Evolutionary conservation across 2,113 vertebrate genomes (phyloP).

Genomic region (Drymodes brunneopygia): DNA sequence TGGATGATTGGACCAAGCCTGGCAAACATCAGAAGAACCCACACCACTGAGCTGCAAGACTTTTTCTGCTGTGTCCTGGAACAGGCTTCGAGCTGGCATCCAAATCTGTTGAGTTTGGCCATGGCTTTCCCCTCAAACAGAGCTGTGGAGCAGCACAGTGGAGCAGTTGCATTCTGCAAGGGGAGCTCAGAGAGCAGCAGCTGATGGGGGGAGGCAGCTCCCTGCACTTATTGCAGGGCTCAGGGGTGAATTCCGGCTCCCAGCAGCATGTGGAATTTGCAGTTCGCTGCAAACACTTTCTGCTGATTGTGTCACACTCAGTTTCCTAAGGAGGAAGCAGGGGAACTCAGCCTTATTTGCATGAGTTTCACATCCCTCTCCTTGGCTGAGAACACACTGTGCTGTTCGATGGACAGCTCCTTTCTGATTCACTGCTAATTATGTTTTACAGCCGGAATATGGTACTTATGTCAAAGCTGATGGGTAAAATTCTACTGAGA

Average conservation of each 20-base stretch:
- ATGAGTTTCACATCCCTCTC: constrained; percentile 56
- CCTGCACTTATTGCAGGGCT: background rate
- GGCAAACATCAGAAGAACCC: background rate
- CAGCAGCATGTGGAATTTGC: constrained; percentile 2
- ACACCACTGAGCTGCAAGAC: background rate
- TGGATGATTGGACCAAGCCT: background rate
- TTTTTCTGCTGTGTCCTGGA: background rate
- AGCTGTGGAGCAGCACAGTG: background rate
- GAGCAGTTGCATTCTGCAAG: background rate
- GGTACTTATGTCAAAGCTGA: constrained; percentile 66
- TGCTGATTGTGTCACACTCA: constrained; percentile 54
- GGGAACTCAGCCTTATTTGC: constrained; percentile 40
- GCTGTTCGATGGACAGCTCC: constrained; percentile 44
- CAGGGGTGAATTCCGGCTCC: background rate
- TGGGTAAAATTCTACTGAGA: constrained; percentile 57
- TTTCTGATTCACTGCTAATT: constrained; percentile 69
- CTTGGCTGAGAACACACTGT: constrained; percentile 53
- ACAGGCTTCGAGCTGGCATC: background rate
- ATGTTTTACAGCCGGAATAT: constrained; percentile 63
- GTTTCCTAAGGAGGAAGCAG: constrained; percentile 49
- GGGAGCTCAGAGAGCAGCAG: background rate
- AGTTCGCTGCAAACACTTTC: background rate
- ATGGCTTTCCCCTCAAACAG: background rate
- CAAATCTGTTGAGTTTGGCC: background rate
- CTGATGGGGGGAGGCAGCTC: background rate